Evolutionary conservation across 2,797 vertebrate genomes (phyloP).

Genomic region (Phyllotis vaccarum): DNA sequence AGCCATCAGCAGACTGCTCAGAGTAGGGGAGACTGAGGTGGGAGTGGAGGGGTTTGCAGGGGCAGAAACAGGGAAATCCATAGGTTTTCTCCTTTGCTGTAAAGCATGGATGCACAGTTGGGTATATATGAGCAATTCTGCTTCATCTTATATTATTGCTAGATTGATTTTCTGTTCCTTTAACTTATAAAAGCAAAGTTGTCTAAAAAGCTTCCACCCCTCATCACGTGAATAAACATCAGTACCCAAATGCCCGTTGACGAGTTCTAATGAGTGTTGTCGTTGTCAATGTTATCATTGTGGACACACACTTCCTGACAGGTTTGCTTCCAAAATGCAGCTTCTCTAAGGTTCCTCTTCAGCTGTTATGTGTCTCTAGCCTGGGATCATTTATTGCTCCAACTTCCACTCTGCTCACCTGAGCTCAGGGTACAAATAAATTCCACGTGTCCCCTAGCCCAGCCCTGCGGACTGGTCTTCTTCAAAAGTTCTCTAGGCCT

Average conservation of each 20-base stretch:
- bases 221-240: neutral
- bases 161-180: slow-evolving; percentile 85
- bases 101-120: slow-evolving; percentile 72
- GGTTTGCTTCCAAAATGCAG: neutral
- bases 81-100: slow-evolving; percentile 60
- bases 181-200: slow-evolving; percentile 65
- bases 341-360: neutral
- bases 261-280: neutral
- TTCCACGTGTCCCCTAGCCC: neutral
- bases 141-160: slow-evolving; percentile 85
- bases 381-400: neutral
- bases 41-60: slow-evolving; percentile 52
- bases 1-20: slow-evolving; percentile 8
- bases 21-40: neutral
- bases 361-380: neutral
- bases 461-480: neutral
- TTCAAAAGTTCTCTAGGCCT: neutral
- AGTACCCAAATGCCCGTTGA: neutral
- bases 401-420: neutral
- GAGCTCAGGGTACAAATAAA: neutral
- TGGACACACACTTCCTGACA: neutral
- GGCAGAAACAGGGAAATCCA: slow-evolving; percentile 76
- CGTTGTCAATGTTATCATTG: neutral
- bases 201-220: slow-evolving; percentile 49
- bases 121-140: slow-evolving; percentile 84